Base-by-base conservation (phyloP, 2,888 invertebrate species). In the Stenchaetothrips biformis region DNA sequence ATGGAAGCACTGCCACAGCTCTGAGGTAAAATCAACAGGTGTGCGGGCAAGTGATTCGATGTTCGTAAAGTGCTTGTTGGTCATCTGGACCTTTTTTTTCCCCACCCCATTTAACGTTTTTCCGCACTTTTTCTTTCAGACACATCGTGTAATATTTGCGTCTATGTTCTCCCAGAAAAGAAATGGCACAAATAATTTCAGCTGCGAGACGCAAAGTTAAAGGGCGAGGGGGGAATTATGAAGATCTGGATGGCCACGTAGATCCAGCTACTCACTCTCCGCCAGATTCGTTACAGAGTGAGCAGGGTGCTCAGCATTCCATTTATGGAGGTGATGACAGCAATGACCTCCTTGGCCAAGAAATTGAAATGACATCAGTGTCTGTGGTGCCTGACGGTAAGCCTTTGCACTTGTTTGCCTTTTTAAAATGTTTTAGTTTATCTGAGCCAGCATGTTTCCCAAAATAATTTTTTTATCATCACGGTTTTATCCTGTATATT, bases 381-480 rank as follows among this genome's bases (percentile, higher is more conserved):
- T 91, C 93, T 8, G 94, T 94, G 48, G 92, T 94, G 48, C 94
- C 94, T 82, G 94, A 94, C 88, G 94, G 94, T 94, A 89, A 85
- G 83, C 82, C 67, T 79, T 77, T 16, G n/a, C n/a, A 37, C 37
- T 37, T 37, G 37, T 78, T 81, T 49, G 25, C 48, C 3, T 81
- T 48, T 80, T 2, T 67, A 77, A 16, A 62, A 21, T 74, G 11
- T 13, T 48, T 21, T 78, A 2, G 11, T 21, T 21, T 79, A 37
- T 74, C 25, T 80, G 27, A 11, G 16, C n/a, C 7, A 21, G 18
- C 25, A n/a, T 37, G 7, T 74, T 79, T 48, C 37, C 8, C n/a
- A 80, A 80, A 16, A 67, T 81, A 59, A 47, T 18, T 48, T 13
- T 49, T 47, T 27, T 8, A 9, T 77, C 27, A 81, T 27, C 21